These are phyloP conservation scores for Epinotia nisella DNA, from an alignment of 2,888 invertebrate genomes.

Conservation along the genomic window DNA sequence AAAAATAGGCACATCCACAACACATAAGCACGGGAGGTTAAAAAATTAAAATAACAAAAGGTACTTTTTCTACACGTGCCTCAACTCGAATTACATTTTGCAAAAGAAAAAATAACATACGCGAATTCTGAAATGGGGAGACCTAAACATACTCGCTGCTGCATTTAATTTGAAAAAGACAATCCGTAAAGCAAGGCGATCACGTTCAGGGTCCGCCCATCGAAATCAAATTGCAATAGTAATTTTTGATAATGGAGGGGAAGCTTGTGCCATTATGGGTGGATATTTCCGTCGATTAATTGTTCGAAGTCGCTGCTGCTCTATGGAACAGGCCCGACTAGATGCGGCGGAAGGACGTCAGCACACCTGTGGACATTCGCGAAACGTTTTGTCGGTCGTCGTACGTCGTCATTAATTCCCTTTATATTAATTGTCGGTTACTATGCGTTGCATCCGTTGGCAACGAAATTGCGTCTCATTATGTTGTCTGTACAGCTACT, in stretches of 20 bases:
- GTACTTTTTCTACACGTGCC: conserved; percentile 73
- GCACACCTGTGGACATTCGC: conserved; percentile 72
- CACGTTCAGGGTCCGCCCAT: conserved; percentile 70
- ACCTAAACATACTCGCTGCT: conserved; percentile 62
- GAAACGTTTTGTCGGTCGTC: conserved; percentile 65
- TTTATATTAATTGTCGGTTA: conserved; percentile 73
- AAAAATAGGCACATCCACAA: conserved; percentile 39
- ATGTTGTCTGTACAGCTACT: conserved; percentile 61
- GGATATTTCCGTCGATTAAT: conserved; percentile 78
- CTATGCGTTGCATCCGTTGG: conserved; percentile 73
- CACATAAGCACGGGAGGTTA: conserved; percentile 54
- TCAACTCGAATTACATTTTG: conserved; percentile 72
- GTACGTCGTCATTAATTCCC: conserved; percentile 61
- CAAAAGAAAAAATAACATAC: conserved; percentile 67
- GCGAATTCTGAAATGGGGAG: conserved; percentile 64
- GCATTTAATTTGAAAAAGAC: conserved; percentile 81
- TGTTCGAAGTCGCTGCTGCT: conserved; percentile 66
- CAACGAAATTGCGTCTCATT: conserved; percentile 69
- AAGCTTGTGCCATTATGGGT: conserved; percentile 72
- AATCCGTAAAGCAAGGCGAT: conserved; percentile 69
- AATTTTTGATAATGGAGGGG: conserved; percentile 79
- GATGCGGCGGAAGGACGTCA: conserved; percentile 63
- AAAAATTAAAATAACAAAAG: conserved; percentile 73
- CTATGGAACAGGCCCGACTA: conserved; percentile 65
- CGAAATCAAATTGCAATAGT: conserved; percentile 77